These are phyloP conservation scores for Nerophis ophidion DNA, from an alignment of 2,113 vertebrate species.

Conservation along the genomic window DNA sequence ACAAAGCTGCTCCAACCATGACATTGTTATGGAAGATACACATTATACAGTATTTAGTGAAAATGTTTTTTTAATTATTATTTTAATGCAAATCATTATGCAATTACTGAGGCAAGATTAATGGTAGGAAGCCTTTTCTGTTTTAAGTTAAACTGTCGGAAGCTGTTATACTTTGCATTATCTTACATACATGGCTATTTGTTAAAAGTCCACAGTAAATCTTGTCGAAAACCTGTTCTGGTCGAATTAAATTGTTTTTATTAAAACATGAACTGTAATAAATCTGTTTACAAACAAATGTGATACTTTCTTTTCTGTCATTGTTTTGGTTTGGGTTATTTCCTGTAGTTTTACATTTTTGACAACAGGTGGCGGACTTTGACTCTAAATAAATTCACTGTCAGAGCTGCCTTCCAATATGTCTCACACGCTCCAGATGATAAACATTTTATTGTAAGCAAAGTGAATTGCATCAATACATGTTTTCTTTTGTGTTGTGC, in stretches of 20 bases:
- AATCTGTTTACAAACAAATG: conserved; percentile 22
- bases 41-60: not conserved
- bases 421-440: too few relatives aligned
- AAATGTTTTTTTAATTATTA: conserved; percentile 9
- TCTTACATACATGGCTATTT: conserved; percentile 11
- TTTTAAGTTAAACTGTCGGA: conserved; percentile 5
- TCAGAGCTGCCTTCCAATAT: not conserved
- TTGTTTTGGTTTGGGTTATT: accelerated
- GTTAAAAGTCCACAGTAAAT: conserved; percentile 27
- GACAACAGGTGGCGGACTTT: conserved; percentile 48
- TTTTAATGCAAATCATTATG: conserved; percentile 24
- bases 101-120: conserved; percentile 11
- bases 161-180: conserved; percentile 5
- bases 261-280: conserved; percentile 52
- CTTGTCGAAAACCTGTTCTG: conserved; percentile 10
- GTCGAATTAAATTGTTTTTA: conserved; percentile 42
- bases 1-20: conserved; percentile 8
- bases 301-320: not conserved
- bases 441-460: too few relatives aligned
- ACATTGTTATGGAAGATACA: conserved; percentile 5
- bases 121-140: not conserved
- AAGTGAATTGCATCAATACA: too few relatives aligned
- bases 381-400: not conserved
- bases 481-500: too few relatives aligned
- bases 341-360: conserved; percentile 16